These are phyloP conservation scores for Actinia tenebrosa DNA, from an alignment of 64 coral and sea anemone genomes.

Conservation along the genomic window DNA sequence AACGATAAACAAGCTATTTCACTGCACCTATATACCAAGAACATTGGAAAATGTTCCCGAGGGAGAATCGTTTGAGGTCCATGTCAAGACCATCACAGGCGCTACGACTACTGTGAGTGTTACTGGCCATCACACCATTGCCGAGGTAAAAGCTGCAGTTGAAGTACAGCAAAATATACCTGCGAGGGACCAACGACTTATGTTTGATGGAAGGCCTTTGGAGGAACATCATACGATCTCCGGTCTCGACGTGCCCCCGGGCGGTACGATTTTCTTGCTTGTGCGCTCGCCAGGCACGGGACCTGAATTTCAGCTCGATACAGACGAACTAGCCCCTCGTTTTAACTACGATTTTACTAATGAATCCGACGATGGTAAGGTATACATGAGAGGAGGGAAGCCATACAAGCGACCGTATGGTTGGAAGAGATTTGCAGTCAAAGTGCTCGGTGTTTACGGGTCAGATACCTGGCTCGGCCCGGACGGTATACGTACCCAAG, in stretches of 20 bases:
- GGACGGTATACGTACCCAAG: slow-evolving; percentile 39
- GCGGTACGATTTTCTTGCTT: slow-evolving; percentile 34
- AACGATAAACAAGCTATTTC: slow-evolving; percentile 35
- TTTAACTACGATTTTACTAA: slow-evolving; percentile 48
- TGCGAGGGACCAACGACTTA: slow-evolving; percentile 20
- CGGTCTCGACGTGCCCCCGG: slow-evolving; percentile 2
- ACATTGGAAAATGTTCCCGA: slow-evolving; percentile 2
- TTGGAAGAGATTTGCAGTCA: slow-evolving; percentile 45
- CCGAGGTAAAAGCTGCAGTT: slow-evolving; percentile 24
- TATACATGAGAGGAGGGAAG: slow-evolving; percentile 30
- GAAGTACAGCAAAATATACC: slow-evolving; percentile 40
- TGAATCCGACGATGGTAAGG: slow-evolving; percentile 37
- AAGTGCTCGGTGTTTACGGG: slow-evolving; percentile 24
- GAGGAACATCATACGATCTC: slow-evolving; percentile 29
- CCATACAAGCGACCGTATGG: slow-evolving; percentile 50
- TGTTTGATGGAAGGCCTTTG: slow-evolving; percentile 39
- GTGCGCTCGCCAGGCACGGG: neutral
- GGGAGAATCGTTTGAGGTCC: slow-evolving; percentile 18
- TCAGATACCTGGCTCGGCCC: slow-evolving; percentile 42
- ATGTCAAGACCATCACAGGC: slow-evolving; percentile 29
- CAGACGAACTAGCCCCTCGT: slow-evolving; percentile 22
- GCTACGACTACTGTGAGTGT: neutral
- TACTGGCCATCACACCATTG: neutral
- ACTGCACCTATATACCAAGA: slow-evolving; percentile 38
- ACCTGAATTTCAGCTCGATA: slow-evolving; percentile 33